phyloP scores from a whole-genome alignment of 2,888 invertebrate genomes.

The Tetragnatha montana region DNA sequence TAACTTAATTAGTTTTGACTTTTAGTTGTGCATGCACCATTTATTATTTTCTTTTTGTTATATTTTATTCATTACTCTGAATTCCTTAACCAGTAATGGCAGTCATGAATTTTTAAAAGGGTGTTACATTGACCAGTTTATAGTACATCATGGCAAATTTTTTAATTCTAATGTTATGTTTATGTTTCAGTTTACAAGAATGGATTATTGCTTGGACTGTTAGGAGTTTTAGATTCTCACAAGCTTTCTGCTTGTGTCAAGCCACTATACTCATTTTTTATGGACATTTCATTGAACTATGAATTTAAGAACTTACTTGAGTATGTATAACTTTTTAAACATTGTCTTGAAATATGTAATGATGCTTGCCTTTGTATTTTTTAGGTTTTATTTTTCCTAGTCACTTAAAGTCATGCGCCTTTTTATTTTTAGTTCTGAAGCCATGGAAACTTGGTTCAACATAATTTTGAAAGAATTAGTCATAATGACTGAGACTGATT shows the following conservation, averaged over 20 bases:
- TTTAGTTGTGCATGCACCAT: too few relatives aligned
- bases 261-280: slow-evolving; percentile 1
- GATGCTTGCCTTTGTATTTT: not conserved
- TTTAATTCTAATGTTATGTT: too few relatives aligned
- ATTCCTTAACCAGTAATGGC: too few relatives aligned
- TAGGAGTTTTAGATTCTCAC: not conserved
- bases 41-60: not conserved
- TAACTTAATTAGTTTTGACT: too few relatives aligned
- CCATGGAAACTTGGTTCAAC: slow-evolving; percentile 10
- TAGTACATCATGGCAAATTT: too few relatives aligned
- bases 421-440: not conserved
- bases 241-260: not conserved
- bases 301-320: not conserved
- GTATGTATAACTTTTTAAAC: not conserved
- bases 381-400: not conserved
- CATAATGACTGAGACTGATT: not conserved
- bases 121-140: too few relatives aligned
- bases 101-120: too few relatives aligned
- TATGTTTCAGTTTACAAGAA: not conserved
- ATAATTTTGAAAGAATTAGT: not conserved
- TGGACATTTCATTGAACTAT: slow-evolving; percentile 13
- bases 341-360: too few relatives aligned
- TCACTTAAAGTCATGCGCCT: not conserved
- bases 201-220: not conserved
- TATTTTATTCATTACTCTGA: not conserved